Base-by-base conservation (phyloP, 2,888 invertebrate species). In the Cantharis nigra region DNA sequence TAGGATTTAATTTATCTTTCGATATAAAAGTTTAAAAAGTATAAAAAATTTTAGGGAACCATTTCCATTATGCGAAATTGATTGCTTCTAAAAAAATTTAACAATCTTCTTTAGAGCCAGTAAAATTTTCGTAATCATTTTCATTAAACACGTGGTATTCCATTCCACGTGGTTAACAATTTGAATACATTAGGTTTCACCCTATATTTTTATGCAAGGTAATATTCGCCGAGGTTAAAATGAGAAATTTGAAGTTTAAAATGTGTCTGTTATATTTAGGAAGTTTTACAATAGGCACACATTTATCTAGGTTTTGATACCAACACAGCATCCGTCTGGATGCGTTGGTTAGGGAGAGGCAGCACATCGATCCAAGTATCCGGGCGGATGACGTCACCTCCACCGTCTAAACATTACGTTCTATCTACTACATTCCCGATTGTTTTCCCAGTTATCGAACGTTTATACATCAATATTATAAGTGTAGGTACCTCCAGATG, bases 351-450 rank as follows among this genome's bases (percentile, higher is more conserved):
- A 77, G 82, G 81, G 82, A 80, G 79, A 74, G 77, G 78, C 78
- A 80, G 79, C 76, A 77, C 76, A 79, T 80, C 76, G 81, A 80
- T 75, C 81, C 79, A 76, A 78, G 77, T 79, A 78, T 79, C 79
- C 79, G 78, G 77, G 78, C 77, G 78, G 79, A 79, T 78, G 78
- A 79, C 79, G 78, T 83, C 77, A 80, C 77, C 69, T 71, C 80
- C 77, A 80, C 80, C 80, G 83, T 83, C 82, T 83, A 85, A 85
- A 85, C 86, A 85, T 82, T 84, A 85, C 84, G 81, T 83, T 83
- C 81, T 81, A 82, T 83, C 83, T 83, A 84, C 83, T 82, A 84
- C 82, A 82, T 78, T 78, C 81, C 80, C 81, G 77, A 79, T 77
- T 77, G 77, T 79, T 79, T 78, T 73, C 74, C 71, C 63, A 77